Percentiles rank a stretch among this genome's conserved stretches.
phyloP scores from a whole-genome alignment of 1,140 invertebrate genomes.

The Physella acuta region DNA sequence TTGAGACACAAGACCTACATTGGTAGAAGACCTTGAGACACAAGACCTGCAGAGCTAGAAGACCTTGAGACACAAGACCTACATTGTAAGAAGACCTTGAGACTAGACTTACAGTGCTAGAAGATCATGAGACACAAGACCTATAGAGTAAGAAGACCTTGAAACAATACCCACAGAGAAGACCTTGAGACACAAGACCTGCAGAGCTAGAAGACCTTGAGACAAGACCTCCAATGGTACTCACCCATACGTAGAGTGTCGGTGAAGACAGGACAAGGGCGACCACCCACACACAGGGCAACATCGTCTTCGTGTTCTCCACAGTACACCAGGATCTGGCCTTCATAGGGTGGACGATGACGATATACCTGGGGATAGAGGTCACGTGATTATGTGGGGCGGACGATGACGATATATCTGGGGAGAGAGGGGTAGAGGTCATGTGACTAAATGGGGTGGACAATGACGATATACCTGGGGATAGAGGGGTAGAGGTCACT shows the following conservation, averaged over 20 bases:
- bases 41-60: no score
- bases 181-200: no score
- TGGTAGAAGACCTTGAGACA: no score
- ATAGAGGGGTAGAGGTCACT: background rate
- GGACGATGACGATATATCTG: constrained; percentile 17
- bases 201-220: no score
- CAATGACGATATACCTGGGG: constrained; percentile 10
- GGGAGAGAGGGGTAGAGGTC: constrained; percentile 1
- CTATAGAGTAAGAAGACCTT: no score
- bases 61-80: no score
- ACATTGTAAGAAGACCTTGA: no score
- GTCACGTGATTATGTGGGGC: background rate
- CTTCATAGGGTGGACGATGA: constrained; percentile 75
- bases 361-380: constrained; percentile 70
- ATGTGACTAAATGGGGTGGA: background rate
- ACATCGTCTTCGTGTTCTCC: constrained; percentile 70
- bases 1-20: no score
- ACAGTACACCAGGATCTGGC: constrained; percentile 75
- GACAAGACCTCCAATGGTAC: no score
- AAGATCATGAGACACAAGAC: no score
- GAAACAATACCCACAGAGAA: no score
- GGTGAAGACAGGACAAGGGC: constrained; percentile 58
- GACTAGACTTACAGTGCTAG: no score
- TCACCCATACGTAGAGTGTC: constrained; percentile 61
- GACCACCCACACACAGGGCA: constrained; percentile 68